Evolutionary conservation across 2,113 vertebrate genomes (phyloP), one percentile per base, ranked within the genome.

Genomic region (Leucosticte australis): DNA sequence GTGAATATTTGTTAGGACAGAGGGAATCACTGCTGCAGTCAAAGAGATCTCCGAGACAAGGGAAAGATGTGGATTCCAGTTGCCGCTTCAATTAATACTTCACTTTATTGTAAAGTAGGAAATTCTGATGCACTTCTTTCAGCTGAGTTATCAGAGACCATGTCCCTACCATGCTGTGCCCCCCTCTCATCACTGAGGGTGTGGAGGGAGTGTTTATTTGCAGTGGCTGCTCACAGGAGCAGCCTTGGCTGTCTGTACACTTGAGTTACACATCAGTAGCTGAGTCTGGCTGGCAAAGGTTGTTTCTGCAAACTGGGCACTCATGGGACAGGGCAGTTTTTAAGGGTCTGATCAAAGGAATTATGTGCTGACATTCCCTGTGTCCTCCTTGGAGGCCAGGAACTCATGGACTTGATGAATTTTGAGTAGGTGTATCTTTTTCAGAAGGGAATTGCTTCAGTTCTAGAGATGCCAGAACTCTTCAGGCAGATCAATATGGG

Each of bases 121-220:
- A 89, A 84, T 16, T 22, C 6, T 5, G 44, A 24, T 47, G 22
- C 8, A 2, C 33, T 77, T 78, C 41, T 69, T 74, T 21, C 37
- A 52, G n/a, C 35, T 20, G 47, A 30, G 10, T 53, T 85, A 27
- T 28, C 44, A 46, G 37, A 41, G n/a, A 55, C 17, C 28, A 1
- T 15, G 15, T 50, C n/a, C 22, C 23, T 31, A 0, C 27, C 9
- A 0, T 15, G 26, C 50, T 64, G 30, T 42, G 23, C n/a, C 41
- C 59, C 59, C 18, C 41, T 65, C 56, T 70, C 24, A 10, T 53
- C 5, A 2, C 19, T 9, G 37, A 15, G 6, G 26, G 9, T 24
- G 28, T 8, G 30, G 67, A 63, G 10, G 42, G 33, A 73, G 46
- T 28, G 50, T 77, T 74, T 47, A 5, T 82, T 47, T 84, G 69